Percentiles rank a stretch among this genome's conserved stretches.
Evolutionary conservation across 2,888 invertebrate genomes (phyloP).

Genomic region (Watsonalla cultraria): DNA sequence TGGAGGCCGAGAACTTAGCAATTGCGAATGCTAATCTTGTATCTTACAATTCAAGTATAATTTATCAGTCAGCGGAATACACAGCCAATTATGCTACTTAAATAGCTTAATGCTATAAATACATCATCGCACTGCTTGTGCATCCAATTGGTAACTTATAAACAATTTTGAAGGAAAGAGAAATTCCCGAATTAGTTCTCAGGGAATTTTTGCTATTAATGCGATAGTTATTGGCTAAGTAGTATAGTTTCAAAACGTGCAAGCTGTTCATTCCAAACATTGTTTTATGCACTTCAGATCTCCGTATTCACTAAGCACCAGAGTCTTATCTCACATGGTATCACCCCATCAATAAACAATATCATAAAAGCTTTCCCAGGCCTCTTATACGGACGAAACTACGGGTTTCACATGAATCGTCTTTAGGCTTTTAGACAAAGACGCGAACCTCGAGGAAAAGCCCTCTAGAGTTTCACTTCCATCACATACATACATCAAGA

Average conservation of each 20-base stretch:
- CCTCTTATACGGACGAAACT: constrained; percentile 32
- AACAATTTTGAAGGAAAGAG: neutral
- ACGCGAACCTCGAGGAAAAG: constrained; percentile 42
- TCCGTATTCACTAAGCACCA: too few relatives aligned
- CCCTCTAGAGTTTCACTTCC: constrained; percentile 58
- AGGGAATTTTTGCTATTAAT: too few relatives aligned
- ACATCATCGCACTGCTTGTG: neutral
- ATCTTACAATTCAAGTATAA: neutral
- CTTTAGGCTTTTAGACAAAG: constrained; percentile 42
- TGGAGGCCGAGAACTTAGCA: neutral
- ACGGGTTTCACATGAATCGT: constrained; percentile 31
- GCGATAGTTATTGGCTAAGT: too few relatives aligned
- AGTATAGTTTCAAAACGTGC: too few relatives aligned
- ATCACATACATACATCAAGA: constrained; percentile 33
- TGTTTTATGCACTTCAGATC: too few relatives aligned
- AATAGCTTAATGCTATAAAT: neutral
- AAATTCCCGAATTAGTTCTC: constrained; percentile 10
- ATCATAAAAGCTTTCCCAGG: constrained; percentile 51
- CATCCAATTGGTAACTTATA: neutral
- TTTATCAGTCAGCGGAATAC: neutral
- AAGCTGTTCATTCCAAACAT: too few relatives aligned
- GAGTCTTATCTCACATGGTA: too few relatives aligned
- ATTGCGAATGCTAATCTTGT: neutral
- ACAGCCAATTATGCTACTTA: neutral
- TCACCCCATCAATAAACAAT: constrained; percentile 39